Conservation (phyloP, 2,797 vertebrate species). For the Spheniscus humboldti region DNA sequence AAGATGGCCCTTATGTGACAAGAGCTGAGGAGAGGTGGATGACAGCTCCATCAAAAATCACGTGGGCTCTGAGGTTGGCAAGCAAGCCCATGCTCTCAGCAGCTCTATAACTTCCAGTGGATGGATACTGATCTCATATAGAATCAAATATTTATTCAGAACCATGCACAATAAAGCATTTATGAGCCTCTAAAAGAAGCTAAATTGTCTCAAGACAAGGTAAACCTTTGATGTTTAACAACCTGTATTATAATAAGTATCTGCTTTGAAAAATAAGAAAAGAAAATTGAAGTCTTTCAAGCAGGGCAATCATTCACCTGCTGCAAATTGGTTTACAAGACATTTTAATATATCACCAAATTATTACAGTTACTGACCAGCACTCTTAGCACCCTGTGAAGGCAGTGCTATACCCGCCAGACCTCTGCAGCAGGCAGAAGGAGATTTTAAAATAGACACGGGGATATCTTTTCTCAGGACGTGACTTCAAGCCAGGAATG, state of each 20-base stretch:
- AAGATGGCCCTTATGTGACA: neutral
- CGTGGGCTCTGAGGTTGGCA: rapidly evolving
- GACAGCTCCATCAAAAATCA: neutral
- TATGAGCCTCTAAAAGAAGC: slow-evolving; percentile 54
- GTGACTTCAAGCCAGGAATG: neutral
- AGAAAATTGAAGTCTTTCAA: slow-evolving; percentile 1
- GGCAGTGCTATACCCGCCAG: neutral
- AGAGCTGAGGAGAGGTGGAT: neutral
- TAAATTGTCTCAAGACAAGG: slow-evolving; percentile 59
- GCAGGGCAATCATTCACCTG: slow-evolving; percentile 31
- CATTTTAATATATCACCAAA: neutral
- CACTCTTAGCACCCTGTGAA: neutral
- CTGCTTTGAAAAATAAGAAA: slow-evolving; percentile 19
- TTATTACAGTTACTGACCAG: neutral
- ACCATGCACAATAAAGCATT: slow-evolving; percentile 55
- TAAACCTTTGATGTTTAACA: slow-evolving; percentile 64
- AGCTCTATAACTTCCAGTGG: neutral
- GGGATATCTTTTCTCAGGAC: neutral
- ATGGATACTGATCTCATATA: neutral
- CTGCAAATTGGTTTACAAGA: slow-evolving; percentile 52
- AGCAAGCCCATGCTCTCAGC: neutral
- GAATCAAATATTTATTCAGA: slow-evolving; percentile 39
- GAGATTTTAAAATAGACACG: neutral
- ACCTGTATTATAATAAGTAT: slow-evolving; percentile 52
- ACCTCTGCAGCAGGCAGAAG: neutral